These are phyloP conservation scores for Sceloporus undulatus DNA, from an alignment of 2,113 vertebrate species.

Conservation along the genomic window DNA sequence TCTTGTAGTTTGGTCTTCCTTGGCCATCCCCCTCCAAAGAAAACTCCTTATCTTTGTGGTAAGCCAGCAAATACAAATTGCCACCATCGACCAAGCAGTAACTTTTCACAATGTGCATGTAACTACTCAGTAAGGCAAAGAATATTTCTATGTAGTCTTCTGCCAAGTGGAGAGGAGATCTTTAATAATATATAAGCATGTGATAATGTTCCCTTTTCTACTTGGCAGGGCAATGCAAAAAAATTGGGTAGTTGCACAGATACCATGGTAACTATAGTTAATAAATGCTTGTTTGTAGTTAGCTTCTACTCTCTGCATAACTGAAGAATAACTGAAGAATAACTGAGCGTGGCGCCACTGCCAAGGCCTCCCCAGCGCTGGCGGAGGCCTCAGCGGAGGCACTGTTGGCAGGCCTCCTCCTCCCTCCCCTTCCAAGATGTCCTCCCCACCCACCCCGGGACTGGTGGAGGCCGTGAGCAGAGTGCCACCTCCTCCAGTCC, in stretches of 20 bases:
- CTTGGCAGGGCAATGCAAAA: not conserved
- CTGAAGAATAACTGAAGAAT: not conserved
- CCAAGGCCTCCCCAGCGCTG: too few relatives aligned
- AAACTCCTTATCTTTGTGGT: too few relatives aligned
- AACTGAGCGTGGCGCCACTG: too few relatives aligned
- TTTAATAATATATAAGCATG: not conserved
- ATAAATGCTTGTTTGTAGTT: not conserved
- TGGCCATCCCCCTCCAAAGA: too few relatives aligned
- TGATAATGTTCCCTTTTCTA: not conserved
- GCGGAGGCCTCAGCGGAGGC: too few relatives aligned
- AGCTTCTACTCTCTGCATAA: not conserved
- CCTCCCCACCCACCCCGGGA: too few relatives aligned
- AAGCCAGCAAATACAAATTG: not conserved
- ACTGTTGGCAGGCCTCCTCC: too few relatives aligned
- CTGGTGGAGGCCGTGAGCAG: too few relatives aligned
- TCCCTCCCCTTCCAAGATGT: too few relatives aligned
- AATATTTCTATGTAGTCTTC: not conserved
- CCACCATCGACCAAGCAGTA: not conserved
- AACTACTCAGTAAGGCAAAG: not conserved
- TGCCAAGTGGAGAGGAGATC: not conserved
- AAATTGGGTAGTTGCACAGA: not conserved
- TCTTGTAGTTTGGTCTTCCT: too few relatives aligned
- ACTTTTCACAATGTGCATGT: not conserved
- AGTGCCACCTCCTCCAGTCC: too few relatives aligned
- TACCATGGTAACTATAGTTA: not conserved